Percentiles rank a stretch among this genome's conserved stretches.
These are phyloP conservation scores for Scarus forsteni DNA, from an alignment of 2,797 vertebrate species.

Conservation along the genomic window DNA sequence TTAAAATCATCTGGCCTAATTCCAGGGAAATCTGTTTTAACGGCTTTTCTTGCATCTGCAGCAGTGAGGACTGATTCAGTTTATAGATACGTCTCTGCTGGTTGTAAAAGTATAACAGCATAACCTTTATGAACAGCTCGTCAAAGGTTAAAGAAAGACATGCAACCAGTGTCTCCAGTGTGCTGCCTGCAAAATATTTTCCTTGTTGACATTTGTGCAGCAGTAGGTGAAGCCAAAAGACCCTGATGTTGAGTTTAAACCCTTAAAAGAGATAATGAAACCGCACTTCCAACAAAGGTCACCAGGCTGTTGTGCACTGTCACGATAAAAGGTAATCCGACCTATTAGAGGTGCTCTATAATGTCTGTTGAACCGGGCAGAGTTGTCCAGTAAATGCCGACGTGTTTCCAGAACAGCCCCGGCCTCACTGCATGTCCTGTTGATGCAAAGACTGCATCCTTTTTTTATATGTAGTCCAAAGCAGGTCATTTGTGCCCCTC, in stretches of 20 bases:
- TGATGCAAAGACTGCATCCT: not conserved
- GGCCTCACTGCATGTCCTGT: not conserved
- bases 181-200: no score
- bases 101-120: conserved; percentile 13
- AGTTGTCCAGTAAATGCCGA: conserved; percentile 30
- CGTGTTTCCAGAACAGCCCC: conserved; percentile 2
- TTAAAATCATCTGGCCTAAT: conserved; percentile 42
- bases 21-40: conserved; percentile 60
- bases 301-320: not conserved
- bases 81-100: conserved; percentile 53
- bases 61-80: conserved; percentile 42
- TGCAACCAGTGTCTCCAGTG: no score
- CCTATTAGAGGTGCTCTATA: conserved; percentile 12
- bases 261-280: not conserved
- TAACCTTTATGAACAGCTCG: no score
- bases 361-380: conserved; percentile 9
- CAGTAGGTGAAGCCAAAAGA: no score
- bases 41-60: conserved; percentile 50
- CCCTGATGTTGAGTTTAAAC: not conserved
- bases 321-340: conserved; percentile 9
- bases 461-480: conserved; percentile 4
- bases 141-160: no score
- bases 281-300: conserved; percentile 10
- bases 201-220: no score
- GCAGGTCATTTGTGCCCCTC: conserved; percentile 8